These are phyloP conservation scores for Lichenostomus cassidix DNA, from an alignment of 2,113 vertebrate species.

Conservation along the genomic window DNA sequence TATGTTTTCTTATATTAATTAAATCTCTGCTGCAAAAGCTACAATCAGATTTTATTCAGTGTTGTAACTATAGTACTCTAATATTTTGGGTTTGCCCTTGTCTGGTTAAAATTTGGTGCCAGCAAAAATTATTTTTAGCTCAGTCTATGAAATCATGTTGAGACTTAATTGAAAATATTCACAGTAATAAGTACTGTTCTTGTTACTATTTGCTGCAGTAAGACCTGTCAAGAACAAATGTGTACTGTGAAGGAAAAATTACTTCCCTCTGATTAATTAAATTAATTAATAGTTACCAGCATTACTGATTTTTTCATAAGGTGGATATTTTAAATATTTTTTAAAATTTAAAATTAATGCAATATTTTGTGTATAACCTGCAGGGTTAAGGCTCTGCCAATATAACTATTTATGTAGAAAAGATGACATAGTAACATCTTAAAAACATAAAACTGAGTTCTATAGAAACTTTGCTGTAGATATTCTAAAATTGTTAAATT, in stretches of 20 bases:
- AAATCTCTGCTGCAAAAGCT: background rate
- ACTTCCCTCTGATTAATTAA: background rate
- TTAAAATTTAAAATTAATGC: background rate
- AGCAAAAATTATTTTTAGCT: conserved; percentile 31
- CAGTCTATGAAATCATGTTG: background rate
- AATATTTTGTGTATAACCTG: background rate
- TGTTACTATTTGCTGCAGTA: background rate
- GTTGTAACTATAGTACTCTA: background rate
- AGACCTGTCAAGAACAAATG: background rate
- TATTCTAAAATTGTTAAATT: background rate
- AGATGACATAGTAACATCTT: background rate
- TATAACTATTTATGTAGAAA: background rate
- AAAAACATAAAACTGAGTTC: background rate
- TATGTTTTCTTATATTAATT: background rate
- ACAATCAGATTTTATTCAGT: background rate
- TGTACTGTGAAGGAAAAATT: background rate
- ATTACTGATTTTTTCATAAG: background rate
- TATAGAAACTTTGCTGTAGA: background rate
- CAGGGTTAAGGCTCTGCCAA: background rate
- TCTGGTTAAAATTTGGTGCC: background rate
- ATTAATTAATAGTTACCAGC: background rate
- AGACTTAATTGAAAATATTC: conserved; percentile 44
- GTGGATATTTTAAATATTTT: background rate
- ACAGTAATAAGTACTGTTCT: conserved; percentile 5
- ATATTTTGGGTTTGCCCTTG: background rate